Percentiles rank a stretch among this genome's conserved stretches.
phyloP scores from a whole-genome alignment of 64 coral and sea anemone species.

The Porites australiensis region DNA sequence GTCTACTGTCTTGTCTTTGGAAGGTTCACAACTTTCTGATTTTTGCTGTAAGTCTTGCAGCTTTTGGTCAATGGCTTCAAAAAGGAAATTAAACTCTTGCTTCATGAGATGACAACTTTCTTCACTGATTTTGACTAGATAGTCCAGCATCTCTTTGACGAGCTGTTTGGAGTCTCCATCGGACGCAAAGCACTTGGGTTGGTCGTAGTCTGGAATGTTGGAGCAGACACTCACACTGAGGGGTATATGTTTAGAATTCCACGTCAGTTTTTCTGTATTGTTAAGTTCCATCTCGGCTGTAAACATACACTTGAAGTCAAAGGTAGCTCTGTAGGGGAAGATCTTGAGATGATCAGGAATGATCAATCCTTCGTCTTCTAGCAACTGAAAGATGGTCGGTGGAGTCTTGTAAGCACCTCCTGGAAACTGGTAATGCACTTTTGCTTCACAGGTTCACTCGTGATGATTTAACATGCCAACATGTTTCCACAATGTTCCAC shows the following conservation, averaged over 20 bases:
- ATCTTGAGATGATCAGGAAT: not conserved
- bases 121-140: conserved; percentile 59
- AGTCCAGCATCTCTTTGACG: conserved; percentile 33
- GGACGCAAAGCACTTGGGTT: not conserved
- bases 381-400: conserved; percentile 11
- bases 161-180: conserved; percentile 8
- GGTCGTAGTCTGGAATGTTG: not conserved
- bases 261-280: conserved; percentile 1
- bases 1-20: not conserved
- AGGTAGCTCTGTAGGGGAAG: conserved; percentile 45
- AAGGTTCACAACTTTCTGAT: not conserved
- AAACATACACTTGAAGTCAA: conserved; percentile 41
- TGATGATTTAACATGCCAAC: no score
- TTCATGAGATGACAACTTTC: conserved; percentile 23
- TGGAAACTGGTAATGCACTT: no score
- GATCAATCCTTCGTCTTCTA: conserved; percentile 35
- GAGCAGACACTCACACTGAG: conserved; percentile 17
- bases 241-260: conserved; percentile 32
- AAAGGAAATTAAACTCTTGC: no score
- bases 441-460: no score
- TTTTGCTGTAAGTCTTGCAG: no score
- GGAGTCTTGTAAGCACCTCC: not conserved
- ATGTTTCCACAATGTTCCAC: no score
- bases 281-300: not conserved
- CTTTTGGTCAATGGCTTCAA: no score